Percentiles rank a stretch among this genome's conserved stretches.
phyloP scores from a whole-genome alignment of 1,140 invertebrate genomes.

The Caenorhabditis brenneri region DNA sequence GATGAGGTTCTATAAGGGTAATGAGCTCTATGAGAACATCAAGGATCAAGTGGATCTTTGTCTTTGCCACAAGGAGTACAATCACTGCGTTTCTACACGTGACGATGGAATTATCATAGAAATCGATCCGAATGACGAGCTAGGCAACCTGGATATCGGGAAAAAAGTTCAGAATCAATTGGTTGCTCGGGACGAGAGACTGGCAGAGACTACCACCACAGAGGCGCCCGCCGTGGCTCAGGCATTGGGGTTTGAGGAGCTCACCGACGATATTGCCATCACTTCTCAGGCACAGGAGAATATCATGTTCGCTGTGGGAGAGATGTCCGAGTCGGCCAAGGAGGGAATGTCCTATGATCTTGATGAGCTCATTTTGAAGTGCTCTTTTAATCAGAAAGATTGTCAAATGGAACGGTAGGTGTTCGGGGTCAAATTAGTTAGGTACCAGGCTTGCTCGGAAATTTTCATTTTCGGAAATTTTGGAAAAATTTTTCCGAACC shows the following conservation, averaged over 20 bases:
- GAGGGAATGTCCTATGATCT: constrained; percentile 62
- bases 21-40: constrained; percentile 37
- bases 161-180: constrained; percentile 19
- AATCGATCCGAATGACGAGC: constrained; percentile 62
- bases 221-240: constrained; percentile 63
- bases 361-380: constrained; percentile 68
- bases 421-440: no score
- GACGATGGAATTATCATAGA: constrained; percentile 69
- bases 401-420: constrained; percentile 66
- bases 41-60: constrained; percentile 58
- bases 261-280: constrained; percentile 69
- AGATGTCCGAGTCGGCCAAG: constrained; percentile 59
- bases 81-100: constrained; percentile 66
- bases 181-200: background rate
- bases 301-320: constrained; percentile 67
- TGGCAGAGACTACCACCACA: constrained; percentile 67
- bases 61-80: constrained; percentile 67
- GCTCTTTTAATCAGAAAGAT: constrained; percentile 69
- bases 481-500: no score
- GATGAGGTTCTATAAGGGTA: constrained; percentile 66
- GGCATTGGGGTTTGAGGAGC: constrained; percentile 69
- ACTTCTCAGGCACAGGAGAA: constrained; percentile 65
- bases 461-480: no score
- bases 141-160: constrained; percentile 60
- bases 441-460: no score